phyloP scores from a whole-genome alignment of 53 echinoderm and acorn worm genomes.

The Patiria pectinifera region DNA sequence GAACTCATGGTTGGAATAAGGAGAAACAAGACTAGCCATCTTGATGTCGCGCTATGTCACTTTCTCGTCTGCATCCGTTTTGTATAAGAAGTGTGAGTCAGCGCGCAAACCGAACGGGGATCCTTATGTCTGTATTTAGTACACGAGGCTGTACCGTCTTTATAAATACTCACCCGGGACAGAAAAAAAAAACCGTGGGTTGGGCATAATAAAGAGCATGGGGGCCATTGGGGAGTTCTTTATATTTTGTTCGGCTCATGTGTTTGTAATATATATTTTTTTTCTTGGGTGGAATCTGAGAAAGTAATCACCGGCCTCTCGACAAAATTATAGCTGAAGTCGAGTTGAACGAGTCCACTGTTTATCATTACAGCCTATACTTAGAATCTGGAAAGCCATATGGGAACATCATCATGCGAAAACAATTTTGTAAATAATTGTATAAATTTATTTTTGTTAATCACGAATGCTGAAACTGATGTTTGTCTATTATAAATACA shows the following conservation, averaged over 20 bases:
- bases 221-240: background rate
- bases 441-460: too few relatives aligned
- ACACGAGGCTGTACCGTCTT: background rate
- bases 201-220: background rate
- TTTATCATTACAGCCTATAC: too few relatives aligned
- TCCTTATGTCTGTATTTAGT: slow-evolving; percentile 8
- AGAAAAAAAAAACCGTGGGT: background rate
- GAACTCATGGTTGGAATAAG: background rate
- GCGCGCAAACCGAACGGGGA: slow-evolving; percentile 15
- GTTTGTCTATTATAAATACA: too few relatives aligned
- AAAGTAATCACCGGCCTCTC: too few relatives aligned
- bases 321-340: too few relatives aligned
- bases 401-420: too few relatives aligned
- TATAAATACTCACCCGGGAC: background rate
- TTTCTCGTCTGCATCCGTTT: slow-evolving; percentile 56
- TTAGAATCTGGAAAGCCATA: too few relatives aligned
- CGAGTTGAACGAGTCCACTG: too few relatives aligned
- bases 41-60: slow-evolving; percentile 15
- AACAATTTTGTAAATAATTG: too few relatives aligned
- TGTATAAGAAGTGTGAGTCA: slow-evolving; percentile 22
- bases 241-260: background rate
- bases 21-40: slow-evolving; percentile 28
- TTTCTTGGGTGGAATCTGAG: background rate
- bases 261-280: background rate
- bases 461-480: too few relatives aligned